Conservation (phyloP, 2,888 invertebrate genomes). For the Tetropium fuscum region DNA sequence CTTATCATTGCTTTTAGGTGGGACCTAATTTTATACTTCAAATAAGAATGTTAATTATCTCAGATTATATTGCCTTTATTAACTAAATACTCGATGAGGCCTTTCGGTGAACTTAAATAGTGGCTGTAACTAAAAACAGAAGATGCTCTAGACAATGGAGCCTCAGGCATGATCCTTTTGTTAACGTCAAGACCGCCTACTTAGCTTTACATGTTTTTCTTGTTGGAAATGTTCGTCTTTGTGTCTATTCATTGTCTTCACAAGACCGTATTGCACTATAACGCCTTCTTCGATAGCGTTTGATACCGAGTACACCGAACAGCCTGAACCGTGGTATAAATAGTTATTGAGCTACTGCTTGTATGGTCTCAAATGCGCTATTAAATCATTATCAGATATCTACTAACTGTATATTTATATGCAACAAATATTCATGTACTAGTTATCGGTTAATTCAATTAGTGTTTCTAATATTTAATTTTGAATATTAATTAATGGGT, state of each 20-base stretch:
- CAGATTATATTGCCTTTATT: conserved; percentile 6
- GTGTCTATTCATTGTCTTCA: conserved; percentile 22
- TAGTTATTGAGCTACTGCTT: too few species aligned
- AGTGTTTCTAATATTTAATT: too few species aligned
- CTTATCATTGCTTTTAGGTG: too few species aligned
- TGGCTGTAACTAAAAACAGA: conserved; percentile 24
- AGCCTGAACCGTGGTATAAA: too few species aligned
- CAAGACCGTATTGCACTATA: conserved; percentile 16
- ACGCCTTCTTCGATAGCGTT: conserved; percentile 19
- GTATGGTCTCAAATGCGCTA: too few species aligned
- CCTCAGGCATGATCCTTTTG: conserved; percentile 26
- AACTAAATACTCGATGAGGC: conserved; percentile 17
- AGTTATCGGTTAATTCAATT: too few species aligned
- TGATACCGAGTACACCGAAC: conserved; percentile 5
- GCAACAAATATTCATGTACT: too few species aligned
- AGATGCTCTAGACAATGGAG: conserved; percentile 25
- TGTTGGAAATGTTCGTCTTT: conserved; percentile 14
- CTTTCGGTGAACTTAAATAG: conserved; percentile 21
- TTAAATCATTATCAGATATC: too few species aligned
- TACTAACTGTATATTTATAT: too few species aligned
- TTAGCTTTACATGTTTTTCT: conserved; percentile 28
- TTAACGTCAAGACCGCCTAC: conserved; percentile 31
- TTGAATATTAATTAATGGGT: too few species aligned
- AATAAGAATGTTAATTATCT: not conserved
- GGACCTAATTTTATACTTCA: too few species aligned